phyloP scores from a whole-genome alignment of 2,888 invertebrate species.

The Sympetrum striolatum region DNA sequence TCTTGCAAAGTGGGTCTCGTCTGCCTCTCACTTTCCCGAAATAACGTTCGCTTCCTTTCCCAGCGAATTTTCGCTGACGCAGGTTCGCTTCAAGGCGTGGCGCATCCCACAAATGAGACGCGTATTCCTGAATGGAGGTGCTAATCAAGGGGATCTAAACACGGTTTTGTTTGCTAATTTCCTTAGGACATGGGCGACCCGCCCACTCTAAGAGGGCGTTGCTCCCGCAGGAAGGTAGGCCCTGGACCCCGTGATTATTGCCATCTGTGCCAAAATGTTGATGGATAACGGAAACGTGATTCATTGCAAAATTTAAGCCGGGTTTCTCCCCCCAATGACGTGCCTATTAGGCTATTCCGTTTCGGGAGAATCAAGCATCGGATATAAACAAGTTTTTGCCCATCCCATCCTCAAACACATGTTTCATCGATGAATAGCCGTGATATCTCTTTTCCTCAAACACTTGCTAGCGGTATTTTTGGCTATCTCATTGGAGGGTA shows the following conservation, averaged over 20 bases:
- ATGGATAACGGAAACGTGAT: not conserved
- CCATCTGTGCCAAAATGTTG: not conserved
- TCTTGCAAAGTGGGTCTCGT: not conserved
- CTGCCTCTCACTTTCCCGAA: not conserved
- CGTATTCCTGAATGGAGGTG: not conserved
- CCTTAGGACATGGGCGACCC: not conserved
- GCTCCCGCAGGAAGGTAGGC: not conserved
- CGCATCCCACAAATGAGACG: not conserved
- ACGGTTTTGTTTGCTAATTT: not conserved
- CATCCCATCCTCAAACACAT: too few species aligned
- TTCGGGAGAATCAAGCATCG: too few species aligned
- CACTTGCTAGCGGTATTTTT: too few species aligned
- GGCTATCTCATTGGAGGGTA: too few species aligned
- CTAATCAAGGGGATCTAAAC: not conserved
- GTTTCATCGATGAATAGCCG: too few species aligned
- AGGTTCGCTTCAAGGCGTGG: not conserved
- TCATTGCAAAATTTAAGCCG: not conserved
- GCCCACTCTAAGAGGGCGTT: not conserved
- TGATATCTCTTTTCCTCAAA: too few species aligned
- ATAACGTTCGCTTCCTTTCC: not conserved
- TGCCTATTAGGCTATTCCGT: too few species aligned
- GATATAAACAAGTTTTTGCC: too few species aligned
- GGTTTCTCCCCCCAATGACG: too few species aligned
- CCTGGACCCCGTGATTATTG: not conserved
- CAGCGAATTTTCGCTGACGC: not conserved